Evolutionary conservation across 92 coral and sea anemone species (phyloP).

Genomic region (Chrysogorgia sp.): DNA sequence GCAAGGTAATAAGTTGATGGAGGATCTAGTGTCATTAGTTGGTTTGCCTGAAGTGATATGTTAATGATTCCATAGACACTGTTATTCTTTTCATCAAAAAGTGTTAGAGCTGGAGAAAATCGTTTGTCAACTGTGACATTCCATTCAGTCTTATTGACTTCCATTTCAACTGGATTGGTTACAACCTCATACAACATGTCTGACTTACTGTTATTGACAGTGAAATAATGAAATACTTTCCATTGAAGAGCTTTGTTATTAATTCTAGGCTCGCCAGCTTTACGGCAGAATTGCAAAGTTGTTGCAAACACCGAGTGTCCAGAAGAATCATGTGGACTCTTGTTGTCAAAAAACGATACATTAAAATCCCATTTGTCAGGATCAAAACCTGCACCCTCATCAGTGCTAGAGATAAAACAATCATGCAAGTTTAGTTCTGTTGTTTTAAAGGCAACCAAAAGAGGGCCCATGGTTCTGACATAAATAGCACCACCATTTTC

Average conservation of each 20-base stretch:
- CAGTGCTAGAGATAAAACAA: slow-evolving; percentile 74
- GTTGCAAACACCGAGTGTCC: slow-evolving; percentile 88
- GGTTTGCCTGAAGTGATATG: slow-evolving; percentile 26
- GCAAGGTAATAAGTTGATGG: slow-evolving; percentile 75
- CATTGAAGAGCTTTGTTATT: slow-evolving; percentile 75
- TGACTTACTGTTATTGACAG: slow-evolving; percentile 25
- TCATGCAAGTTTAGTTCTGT: slow-evolving; percentile 79
- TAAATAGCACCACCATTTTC: slow-evolving; percentile 90
- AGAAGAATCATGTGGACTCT: slow-evolving; percentile 53
- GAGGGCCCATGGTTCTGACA: slow-evolving; percentile 74
- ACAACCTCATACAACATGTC: slow-evolving; percentile 64
- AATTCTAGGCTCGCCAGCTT: slow-evolving; percentile 54
- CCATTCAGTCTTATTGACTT: slow-evolving; percentile 69
- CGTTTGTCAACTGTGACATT: slow-evolving; percentile 68
- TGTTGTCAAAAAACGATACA: slow-evolving; percentile 69
- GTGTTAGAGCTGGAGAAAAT: slow-evolving; percentile 65
- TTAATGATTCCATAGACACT: slow-evolving; percentile 76
- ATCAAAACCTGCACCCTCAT: slow-evolving; percentile 15
- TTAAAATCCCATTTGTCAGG: slow-evolving; percentile 64
- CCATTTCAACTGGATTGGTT: slow-evolving; percentile 78
- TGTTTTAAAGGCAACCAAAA: slow-evolving; percentile 78
- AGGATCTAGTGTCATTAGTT: slow-evolving; percentile 53
- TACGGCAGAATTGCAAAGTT: slow-evolving; percentile 85
- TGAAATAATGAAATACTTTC: slow-evolving; percentile 57
- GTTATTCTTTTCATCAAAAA: slow-evolving; percentile 81